These are phyloP conservation scores for Netelia inedita DNA, from an alignment of 2,888 invertebrate genomes.

Conservation along the genomic window DNA sequence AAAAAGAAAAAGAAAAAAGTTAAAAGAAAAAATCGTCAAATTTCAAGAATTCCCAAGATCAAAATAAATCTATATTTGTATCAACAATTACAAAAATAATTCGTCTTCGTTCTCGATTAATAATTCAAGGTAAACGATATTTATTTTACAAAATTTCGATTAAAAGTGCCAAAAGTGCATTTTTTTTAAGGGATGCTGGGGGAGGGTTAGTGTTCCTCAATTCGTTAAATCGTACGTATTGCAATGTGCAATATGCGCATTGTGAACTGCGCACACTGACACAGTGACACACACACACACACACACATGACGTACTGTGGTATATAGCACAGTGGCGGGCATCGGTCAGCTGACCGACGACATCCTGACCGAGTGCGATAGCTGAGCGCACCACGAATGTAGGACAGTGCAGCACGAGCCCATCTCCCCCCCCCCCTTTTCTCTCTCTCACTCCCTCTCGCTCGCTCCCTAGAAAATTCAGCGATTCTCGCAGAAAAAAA, in stretches of 20 bases:
- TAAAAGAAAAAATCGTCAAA: no score
- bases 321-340: background rate
- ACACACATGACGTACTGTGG: background rate
- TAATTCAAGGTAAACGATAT: background rate
- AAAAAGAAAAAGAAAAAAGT: no score
- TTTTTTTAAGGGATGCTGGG: no score
- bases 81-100: background rate
- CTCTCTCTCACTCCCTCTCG: slow-evolving; percentile 1
- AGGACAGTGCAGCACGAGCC: slow-evolving; percentile 59
- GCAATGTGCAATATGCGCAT: no score
- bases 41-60: no score
- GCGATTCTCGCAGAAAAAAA: slow-evolving; percentile 24
- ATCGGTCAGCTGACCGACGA: slow-evolving; percentile 71
- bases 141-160: background rate
- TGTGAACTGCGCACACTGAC: no score
- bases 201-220: no score
- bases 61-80: no score
- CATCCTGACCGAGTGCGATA: slow-evolving; percentile 76
- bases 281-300: no score
- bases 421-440: background rate
- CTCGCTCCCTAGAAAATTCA: background rate
- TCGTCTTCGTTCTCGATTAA: background rate
- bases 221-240: no score
- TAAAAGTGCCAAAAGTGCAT: no score
- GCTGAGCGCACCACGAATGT: slow-evolving; percentile 62